phyloP scores from a whole-genome alignment of 2,797 vertebrate species.

The Streptopelia turtur region DNA sequence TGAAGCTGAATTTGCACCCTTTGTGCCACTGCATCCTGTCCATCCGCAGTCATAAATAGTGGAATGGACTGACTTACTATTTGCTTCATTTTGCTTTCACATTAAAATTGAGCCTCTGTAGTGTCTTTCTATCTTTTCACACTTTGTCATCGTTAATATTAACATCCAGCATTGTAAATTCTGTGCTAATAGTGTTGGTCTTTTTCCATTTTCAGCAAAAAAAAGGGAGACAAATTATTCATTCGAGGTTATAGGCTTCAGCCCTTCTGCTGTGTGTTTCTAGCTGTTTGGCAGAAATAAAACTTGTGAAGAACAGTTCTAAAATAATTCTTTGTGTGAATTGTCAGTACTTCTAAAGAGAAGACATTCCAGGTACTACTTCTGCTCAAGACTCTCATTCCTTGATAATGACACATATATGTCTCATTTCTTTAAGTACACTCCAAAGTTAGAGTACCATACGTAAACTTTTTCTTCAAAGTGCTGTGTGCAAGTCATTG shows the following conservation, averaged over 20 bases:
- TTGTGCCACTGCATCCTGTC: not conserved
- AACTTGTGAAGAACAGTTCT: not conserved
- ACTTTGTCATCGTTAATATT: not conserved
- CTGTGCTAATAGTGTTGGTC: not conserved
- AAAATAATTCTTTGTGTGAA: constrained; percentile 10
- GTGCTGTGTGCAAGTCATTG: not conserved
- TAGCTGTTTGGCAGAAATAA: constrained; percentile 3
- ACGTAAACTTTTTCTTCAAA: not conserved
- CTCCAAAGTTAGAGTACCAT: not conserved
- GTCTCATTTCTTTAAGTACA: not conserved
- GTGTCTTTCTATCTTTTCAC: not conserved
- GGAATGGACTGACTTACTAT: not conserved
- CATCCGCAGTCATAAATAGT: not conserved
- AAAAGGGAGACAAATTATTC: not conserved
- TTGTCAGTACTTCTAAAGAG: not conserved
- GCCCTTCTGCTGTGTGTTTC: not conserved
- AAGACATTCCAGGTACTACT: not conserved
- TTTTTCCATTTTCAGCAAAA: not conserved
- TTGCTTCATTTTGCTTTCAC: not conserved
- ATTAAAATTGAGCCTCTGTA: not conserved
- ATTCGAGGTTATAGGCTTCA: not conserved
- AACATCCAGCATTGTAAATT: not conserved
- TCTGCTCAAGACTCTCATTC: not conserved
- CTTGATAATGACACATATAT: not conserved
- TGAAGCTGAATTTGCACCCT: not conserved